Percentiles rank a stretch among this genome's conserved stretches.
These are phyloP conservation scores for Erinaceus europaeus DNA, from an alignment of 2,113 vertebrate genomes.

Conservation along the genomic window DNA sequence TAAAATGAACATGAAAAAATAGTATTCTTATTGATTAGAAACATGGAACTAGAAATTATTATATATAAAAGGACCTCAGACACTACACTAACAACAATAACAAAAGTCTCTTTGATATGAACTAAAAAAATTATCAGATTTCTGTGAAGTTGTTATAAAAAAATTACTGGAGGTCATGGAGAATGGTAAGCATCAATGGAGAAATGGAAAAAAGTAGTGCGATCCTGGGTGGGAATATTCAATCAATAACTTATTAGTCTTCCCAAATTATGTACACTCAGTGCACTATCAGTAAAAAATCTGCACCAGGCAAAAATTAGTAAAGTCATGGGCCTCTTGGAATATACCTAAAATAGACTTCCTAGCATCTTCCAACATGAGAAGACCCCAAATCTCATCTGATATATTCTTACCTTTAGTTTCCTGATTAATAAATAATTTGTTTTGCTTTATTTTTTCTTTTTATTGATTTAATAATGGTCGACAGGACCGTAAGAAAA, in stretches of 20 bases:
- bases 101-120: slow-evolving; percentile 26
- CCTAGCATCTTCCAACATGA: too few relatives aligned
- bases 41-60: slow-evolving; percentile 43
- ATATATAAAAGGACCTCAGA: slow-evolving; percentile 19
- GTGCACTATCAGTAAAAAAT: neutral
- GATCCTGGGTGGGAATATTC: neutral
- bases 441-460: too few relatives aligned
- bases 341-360: too few relatives aligned
- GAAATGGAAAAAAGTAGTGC: neutral
- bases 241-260: neutral
- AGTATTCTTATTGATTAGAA: slow-evolving; percentile 34
- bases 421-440: too few relatives aligned
- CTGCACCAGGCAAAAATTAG: neutral
- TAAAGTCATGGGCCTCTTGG: neutral
- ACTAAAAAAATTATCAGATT: slow-evolving; percentile 28
- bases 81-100: neutral
- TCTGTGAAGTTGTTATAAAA: neutral
- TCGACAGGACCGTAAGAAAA: too few relatives aligned
- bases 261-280: neutral
- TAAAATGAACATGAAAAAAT: slow-evolving; percentile 11
- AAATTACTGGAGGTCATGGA: slow-evolving; percentile 10
- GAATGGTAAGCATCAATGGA: neutral
- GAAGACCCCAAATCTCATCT: too few relatives aligned
- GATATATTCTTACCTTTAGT: too few relatives aligned
- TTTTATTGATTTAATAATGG: too few relatives aligned